These are phyloP conservation scores for Drosophila nigricruria DNA, from an alignment of 2,888 invertebrate species.

Conservation along the genomic window DNA sequence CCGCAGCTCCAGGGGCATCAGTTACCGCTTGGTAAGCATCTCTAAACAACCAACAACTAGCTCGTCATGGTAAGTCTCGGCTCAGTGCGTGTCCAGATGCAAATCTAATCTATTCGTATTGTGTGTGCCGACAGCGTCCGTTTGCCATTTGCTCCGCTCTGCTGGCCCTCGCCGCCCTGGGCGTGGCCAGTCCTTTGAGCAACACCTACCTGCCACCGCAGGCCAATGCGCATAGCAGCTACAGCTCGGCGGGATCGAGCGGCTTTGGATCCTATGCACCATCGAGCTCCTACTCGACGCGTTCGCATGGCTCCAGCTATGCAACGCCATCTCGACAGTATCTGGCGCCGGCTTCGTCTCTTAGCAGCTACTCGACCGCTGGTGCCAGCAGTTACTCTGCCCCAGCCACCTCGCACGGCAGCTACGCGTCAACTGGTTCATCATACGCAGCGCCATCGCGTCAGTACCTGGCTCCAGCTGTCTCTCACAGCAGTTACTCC, in stretches of 20 bases:
- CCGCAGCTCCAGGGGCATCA: slow-evolving; percentile 54
- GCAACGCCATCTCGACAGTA: slow-evolving; percentile 32
- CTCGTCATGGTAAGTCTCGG: slow-evolving; percentile 59
- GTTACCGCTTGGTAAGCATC: slow-evolving; percentile 51
- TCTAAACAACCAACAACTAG: slow-evolving; percentile 32
- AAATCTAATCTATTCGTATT: neutral
- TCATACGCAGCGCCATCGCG: slow-evolving; percentile 35
- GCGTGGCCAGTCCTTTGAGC: slow-evolving; percentile 56
- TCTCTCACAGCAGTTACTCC: slow-evolving; percentile 10
- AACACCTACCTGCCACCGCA: slow-evolving; percentile 68
- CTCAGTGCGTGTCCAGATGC: neutral
- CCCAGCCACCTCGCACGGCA: slow-evolving; percentile 21
- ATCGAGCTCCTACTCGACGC: slow-evolving; percentile 30
- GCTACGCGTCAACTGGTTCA: slow-evolving; percentile 21
- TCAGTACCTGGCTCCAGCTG: slow-evolving; percentile 44
- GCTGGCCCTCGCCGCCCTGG: slow-evolving; percentile 49
- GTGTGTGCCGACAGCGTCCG: slow-evolving; percentile 39
- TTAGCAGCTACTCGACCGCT: slow-evolving; percentile 15
- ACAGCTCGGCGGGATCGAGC: slow-evolving; percentile 49
- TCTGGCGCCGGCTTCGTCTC: slow-evolving; percentile 26
- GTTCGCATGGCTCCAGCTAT: slow-evolving; percentile 26
- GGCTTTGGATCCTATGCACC: slow-evolving; percentile 27
- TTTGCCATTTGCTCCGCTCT: slow-evolving; percentile 38
- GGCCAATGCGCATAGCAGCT: slow-evolving; percentile 52
- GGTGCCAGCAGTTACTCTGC: slow-evolving; percentile 23